phyloP scores from a whole-genome alignment of 2,797 vertebrate species.

The Caiman crocodilus region DNA sequence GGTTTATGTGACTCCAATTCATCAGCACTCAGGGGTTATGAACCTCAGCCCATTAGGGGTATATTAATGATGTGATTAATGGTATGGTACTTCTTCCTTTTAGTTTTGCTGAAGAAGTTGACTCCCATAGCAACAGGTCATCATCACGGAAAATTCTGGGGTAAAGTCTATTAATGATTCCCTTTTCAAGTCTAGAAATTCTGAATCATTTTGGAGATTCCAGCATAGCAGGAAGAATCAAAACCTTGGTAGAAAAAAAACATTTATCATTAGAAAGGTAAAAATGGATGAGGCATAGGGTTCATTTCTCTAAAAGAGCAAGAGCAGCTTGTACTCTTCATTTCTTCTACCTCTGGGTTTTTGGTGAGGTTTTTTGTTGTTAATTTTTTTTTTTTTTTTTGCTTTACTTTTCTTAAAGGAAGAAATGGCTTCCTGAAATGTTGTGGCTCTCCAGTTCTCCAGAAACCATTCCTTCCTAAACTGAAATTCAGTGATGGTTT shows the following conservation, averaged over 20 bases:
- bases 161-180: slow-evolving; percentile 35
- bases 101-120: slow-evolving; percentile 15
- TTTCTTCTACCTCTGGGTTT: neutral
- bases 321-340: neutral
- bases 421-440: fast-evolving
- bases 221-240: neutral
- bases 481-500: neutral
- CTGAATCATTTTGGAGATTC: neutral
- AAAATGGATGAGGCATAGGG: neutral
- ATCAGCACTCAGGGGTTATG: slow-evolving; percentile 49
- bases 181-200: neutral
- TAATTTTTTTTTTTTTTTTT: too few relatives aligned
- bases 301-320: neutral
- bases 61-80: slow-evolving; percentile 48
- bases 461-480: neutral
- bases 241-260: neutral
- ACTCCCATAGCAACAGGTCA: slow-evolving; percentile 39
- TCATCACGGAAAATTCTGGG: slow-evolving; percentile 22
- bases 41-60: slow-evolving; percentile 57
- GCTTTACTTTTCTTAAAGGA: neutral
- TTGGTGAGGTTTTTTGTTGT: fast-evolving
- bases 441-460: neutral
- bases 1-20: slow-evolving; percentile 10
- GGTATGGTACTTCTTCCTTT: slow-evolving; percentile 30
- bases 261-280: neutral